Evolutionary conservation across 1,140 invertebrate genomes (phyloP), one percentile per base, ranked within the genome.

Genomic region (Ditylenchus dipsaci): DNA sequence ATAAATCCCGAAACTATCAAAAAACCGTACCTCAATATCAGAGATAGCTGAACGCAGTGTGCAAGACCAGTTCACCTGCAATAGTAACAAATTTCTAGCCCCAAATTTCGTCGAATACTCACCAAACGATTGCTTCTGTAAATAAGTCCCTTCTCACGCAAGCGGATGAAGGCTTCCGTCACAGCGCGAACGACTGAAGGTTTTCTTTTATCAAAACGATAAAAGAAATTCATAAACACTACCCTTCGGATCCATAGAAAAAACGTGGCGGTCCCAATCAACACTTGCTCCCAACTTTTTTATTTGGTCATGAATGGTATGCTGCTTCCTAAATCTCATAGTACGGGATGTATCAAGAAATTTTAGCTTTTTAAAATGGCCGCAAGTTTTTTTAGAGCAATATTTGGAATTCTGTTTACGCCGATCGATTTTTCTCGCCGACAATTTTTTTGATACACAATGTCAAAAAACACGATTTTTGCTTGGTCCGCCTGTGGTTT

Each of bases 231-330:
- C n/a, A 19, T 53, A 3, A 65, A 70, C 53, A 3, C 8, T 8
- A 61, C 27, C 65, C 8, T 33, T 68, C 43, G 91, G 89, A 85
- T 97, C 94, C 94, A 99, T 97, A 0, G 95, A 98, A 84, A 97
- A 98, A 63, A 89, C 89, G 0, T 89, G 91, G 63, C 94, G 87
- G 63, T 89, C 88, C 94, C 95, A 99, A 86, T 99, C 95, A 68
- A 91, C 90, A 0, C 93, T 95, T 0, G 92, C 90, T 9, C 95
- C 95, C 42, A 98, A 84, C 61, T 87, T 89, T 71, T 89, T 89
- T 27, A 98, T 84, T 84, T 99, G 95, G 59, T 90, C 86, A 84
- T 95, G 95, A 83, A 99, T 99, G 53, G 90, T 85, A 72, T 88
- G 88, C 23, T 93, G 94, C 87, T 97, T 97, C 77, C 92, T 92